Base-by-base conservation (phyloP, 2,113 vertebrate genomes). In the Ceyx cyanopectus region DNA sequence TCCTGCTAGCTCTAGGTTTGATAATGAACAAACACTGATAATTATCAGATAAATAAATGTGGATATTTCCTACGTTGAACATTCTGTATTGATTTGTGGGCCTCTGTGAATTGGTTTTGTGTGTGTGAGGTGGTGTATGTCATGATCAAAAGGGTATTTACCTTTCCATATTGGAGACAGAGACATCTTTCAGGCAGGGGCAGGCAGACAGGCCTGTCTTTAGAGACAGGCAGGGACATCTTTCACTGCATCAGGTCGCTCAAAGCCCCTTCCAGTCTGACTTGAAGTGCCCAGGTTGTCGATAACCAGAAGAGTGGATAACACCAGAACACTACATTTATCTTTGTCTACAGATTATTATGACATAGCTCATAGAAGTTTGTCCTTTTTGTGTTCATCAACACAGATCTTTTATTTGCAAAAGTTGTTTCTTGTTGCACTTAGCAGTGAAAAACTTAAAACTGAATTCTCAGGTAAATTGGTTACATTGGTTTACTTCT, bases 221-320 rank as follows among this genome's bases (percentile, higher is more conserved):
- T 30, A 10, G 7, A 32, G 40, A 2, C 70, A 23, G 1, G 0
- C 8, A 30, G 56, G n/a, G 29, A 24, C 48, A 12, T 7, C 40
- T 76, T 19, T 51, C 18, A 10, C 6, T 15, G 32, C 5, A 3
- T 41, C 14, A 26, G 23, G 9, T 3, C 57, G 23, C 17, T 53
- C 23, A n/a, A 20, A 85, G 41, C n/a, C 13, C 51, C 1, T 0
- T 51, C 46, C 72, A 76, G 0, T 53, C 5, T 18, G 53, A 12
- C 7, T 18, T 29, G 30, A 54, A 30, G 29, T 37, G 27, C 29
- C 5, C 14, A 15, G 7, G 15, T 79, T 68, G 6, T 50, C 34
- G 45, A 1, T 58, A 60, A 34, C 20, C 6, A 32, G 21, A 62
- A 70, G 24, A 81, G 24, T 22, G 10, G 19, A 22, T 60, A 66